These are phyloP conservation scores for Leptinotarsa lineolata DNA, from an alignment of 1,140 invertebrate genomes.

Conservation along the genomic window DNA sequence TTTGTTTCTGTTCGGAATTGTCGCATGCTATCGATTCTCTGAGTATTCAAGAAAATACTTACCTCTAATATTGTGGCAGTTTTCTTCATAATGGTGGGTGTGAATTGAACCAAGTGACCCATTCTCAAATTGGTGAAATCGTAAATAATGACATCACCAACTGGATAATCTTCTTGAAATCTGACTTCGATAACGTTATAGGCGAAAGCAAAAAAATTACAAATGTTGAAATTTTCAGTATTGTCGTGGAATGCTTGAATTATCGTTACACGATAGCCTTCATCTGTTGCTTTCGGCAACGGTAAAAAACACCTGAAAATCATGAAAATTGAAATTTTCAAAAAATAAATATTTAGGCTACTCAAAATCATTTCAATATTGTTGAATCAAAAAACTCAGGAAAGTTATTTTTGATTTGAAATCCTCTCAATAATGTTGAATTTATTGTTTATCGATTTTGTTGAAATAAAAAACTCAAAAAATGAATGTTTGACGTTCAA, in stretches of 20 bases:
- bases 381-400: too few relatives aligned
- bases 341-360: too few relatives aligned
- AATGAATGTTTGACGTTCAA: too few relatives aligned
- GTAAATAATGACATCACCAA: constrained; percentile 33
- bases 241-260: constrained; percentile 28
- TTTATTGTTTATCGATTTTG: too few relatives aligned
- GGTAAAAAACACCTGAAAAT: constrained; percentile 12
- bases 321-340: too few relatives aligned
- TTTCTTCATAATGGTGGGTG: constrained; percentile 30
- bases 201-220: constrained; percentile 31
- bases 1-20: too few relatives aligned
- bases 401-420: too few relatives aligned
- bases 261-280: constrained; percentile 33
- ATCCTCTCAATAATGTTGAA: too few relatives aligned
- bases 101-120: constrained; percentile 35
- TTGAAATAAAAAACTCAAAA: too few relatives aligned
- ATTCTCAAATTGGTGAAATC: constrained; percentile 34
- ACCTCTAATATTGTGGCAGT: constrained; percentile 36
- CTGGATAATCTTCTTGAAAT: constrained; percentile 34
- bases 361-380: too few relatives aligned
- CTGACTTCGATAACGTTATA: constrained; percentile 39
- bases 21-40: too few relatives aligned
- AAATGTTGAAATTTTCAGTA: constrained; percentile 31
- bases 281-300: constrained; percentile 35
- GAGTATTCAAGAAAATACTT: background rate